Evolutionary conservation across 2,797 vertebrate genomes (phyloP), one percentile per base, ranked within the genome.

Genomic region (Eospalax fontanierii): DNA sequence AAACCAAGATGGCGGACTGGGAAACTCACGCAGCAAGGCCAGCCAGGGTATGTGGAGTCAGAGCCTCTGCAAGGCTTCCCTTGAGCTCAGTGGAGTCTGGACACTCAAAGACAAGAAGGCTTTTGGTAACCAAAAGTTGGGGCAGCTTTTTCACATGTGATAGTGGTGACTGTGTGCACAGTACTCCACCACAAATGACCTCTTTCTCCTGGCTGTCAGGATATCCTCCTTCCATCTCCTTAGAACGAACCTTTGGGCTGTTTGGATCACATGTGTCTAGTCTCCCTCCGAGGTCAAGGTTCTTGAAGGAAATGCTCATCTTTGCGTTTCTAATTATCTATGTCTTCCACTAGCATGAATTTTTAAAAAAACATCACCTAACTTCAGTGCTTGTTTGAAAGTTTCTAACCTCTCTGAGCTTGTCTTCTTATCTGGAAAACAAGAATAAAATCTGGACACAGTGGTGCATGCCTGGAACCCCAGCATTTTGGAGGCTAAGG

Each of bases 401-500:
- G 4, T 59, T 81, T 75, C 83, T 73, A 70, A 78, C 11, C 70
- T 93, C 66, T 82, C 82, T 85, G 61, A 76, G 57, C n/a, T 81
- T 94, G 43, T 76, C 63, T 87, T 86, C 78, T 88, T 82, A 76
- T 43, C 30, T 35, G 7, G 54, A 57, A 83, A 57, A 73, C 4
- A 54, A 73, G 2, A 94, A 43, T 21, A 63, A n/a, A 61, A 24
- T 35, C 57, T 22, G 0, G 57, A 38, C 12, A 40, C 2, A 2
- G n/a, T 1, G 35, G 24, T 43, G 22, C 22, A 61, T 1, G 1
- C 57, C 57, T 28, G 30, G 26, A 46, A 63, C 22, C 54, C 28
- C 54, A 33, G 57, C 21, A 87, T 46, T 46, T 24, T 1, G 40
- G 40, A 43, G 10, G 40, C 24, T 82, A 30, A 65, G 80, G 38